Conservation (phyloP, 2,797 vertebrate species). For the Liasis olivaceus region DNA sequence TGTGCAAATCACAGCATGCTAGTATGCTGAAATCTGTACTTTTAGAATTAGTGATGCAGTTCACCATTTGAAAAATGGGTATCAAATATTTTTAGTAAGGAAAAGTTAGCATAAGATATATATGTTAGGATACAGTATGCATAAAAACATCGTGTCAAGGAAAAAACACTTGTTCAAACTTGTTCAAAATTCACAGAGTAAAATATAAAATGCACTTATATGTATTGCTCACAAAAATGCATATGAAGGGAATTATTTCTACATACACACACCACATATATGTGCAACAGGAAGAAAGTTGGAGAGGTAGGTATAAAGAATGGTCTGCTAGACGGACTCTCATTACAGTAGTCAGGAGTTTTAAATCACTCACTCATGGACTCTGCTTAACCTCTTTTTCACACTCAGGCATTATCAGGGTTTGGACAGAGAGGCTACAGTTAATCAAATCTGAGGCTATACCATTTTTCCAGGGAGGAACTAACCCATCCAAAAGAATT, state of each 20-base stretch:
- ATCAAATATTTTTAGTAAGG: neutral
- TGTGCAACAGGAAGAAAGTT: neutral
- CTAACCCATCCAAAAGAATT: neutral
- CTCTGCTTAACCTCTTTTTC: neutral
- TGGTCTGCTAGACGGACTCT: neutral
- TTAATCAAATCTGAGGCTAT: neutral
- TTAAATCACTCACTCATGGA: neutral
- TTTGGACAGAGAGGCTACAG: neutral
- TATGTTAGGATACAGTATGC: neutral
- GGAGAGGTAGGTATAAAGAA: neutral
- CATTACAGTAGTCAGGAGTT: neutral
- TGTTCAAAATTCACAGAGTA: neutral
- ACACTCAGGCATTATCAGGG: neutral
- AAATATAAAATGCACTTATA: neutral
- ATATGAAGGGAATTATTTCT: neutral
- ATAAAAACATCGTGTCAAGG: neutral
- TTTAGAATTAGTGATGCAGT: neutral
- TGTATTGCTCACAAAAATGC: neutral
- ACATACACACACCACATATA: neutral
- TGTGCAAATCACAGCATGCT: neutral
- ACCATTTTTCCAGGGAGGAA: neutral
- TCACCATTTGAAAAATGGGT: neutral
- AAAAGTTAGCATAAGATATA: neutral
- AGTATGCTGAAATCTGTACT: neutral
- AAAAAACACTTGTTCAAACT: neutral